Conservation (phyloP, 2,797 vertebrate species). For the Tragopan temminckii region DNA sequence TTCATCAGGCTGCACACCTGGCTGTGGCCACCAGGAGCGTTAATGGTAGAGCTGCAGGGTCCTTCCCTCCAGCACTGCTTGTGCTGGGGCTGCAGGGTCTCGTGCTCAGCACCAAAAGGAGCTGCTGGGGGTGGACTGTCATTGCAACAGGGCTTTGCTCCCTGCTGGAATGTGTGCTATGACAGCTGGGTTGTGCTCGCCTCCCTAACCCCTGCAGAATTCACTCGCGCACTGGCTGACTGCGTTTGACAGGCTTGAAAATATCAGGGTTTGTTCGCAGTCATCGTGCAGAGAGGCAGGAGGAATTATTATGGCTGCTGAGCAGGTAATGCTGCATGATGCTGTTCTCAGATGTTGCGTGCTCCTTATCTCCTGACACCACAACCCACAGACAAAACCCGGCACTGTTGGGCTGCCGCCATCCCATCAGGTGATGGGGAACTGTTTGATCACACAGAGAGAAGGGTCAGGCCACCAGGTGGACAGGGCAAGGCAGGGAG, state of each 20-base stretch:
- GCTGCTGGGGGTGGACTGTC: neutral
- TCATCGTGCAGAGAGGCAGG: neutral
- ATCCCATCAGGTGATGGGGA: neutral
- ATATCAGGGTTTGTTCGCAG: neutral
- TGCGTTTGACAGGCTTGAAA: neutral
- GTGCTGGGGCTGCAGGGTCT: accelerated
- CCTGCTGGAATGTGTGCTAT: neutral
- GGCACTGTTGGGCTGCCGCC: neutral
- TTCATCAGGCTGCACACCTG: neutral
- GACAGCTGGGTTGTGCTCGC: neutral
- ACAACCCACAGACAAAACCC: neutral
- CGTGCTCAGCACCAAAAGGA: neutral
- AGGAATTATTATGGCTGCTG: neutral
- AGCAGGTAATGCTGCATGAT: neutral
- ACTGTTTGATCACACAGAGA: accelerated
- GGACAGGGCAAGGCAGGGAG: neutral
- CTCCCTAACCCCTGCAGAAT: neutral
- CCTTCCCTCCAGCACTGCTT: accelerated
- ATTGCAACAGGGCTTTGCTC: neutral
- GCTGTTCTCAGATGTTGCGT: neutral
- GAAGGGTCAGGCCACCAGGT: neutral
- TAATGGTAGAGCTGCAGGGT: accelerated
- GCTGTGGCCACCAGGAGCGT: neutral
- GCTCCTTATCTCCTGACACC: slow-evolving; percentile 20
- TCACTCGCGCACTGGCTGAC: accelerated